phyloP scores from a whole-genome alignment of 1,140 invertebrate genomes.

The Hirudo medicinalis region DNA sequence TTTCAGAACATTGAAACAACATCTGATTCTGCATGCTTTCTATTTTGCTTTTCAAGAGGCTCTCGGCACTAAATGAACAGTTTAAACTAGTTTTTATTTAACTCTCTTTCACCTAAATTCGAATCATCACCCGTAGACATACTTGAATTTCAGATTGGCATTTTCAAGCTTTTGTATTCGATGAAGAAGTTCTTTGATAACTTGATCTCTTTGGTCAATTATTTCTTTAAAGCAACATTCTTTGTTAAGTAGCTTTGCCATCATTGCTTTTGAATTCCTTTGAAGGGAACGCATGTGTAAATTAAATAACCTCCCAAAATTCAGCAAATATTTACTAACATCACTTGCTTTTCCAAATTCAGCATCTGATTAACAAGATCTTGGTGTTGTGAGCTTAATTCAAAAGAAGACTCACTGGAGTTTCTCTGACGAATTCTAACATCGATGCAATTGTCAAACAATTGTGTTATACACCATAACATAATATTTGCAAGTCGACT shows the following conservation, averaged over 20 bases:
- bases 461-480: too few species aligned
- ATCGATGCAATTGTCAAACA: neutral
- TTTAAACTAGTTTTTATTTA: neutral
- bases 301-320: neutral
- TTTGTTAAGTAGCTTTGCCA: slow-evolving; percentile 40
- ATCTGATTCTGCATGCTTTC: slow-evolving; percentile 49
- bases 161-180: slow-evolving; percentile 26
- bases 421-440: slow-evolving; percentile 10
- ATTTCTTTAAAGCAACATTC: slow-evolving; percentile 38
- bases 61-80: neutral
- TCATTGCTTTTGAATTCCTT: slow-evolving; percentile 40
- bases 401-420: slow-evolving; percentile 10
- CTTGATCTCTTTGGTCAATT: slow-evolving; percentile 37
- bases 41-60: slow-evolving; percentile 61
- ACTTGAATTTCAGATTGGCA: neutral
- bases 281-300: slow-evolving; percentile 16
- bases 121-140: neutral
- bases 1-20: slow-evolving; percentile 44
- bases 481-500: too few species aligned
- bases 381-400: neutral
- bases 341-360: slow-evolving; percentile 19
- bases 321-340: slow-evolving; percentile 3
- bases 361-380: slow-evolving; percentile 17
- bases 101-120: neutral
- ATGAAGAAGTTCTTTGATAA: slow-evolving; percentile 33